Evolutionary conservation across 2,113 vertebrate genomes (phyloP).

Genomic region (Crotalus helleri): DNA sequence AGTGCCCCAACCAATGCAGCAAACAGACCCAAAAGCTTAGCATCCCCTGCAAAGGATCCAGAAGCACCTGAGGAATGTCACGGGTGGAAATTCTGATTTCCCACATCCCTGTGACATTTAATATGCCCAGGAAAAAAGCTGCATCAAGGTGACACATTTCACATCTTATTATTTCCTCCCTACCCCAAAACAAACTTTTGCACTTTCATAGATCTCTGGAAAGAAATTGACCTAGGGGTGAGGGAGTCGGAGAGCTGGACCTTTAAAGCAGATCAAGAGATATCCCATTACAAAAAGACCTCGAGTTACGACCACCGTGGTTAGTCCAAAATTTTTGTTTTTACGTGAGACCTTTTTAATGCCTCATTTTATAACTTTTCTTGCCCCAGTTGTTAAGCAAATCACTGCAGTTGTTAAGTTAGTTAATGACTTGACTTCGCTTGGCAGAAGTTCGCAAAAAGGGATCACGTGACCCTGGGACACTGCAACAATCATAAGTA

Average conservation of each 20-base stretch:
- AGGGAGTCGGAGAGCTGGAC: neutral
- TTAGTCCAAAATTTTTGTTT: no score
- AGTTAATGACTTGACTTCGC: no score
- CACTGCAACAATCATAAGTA: no score
- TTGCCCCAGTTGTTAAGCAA: no score
- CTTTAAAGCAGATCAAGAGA: neutral
- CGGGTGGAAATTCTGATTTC: neutral
- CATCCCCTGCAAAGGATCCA: neutral
- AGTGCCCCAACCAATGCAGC: no score
- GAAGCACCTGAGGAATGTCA: slow-evolving; percentile 25
- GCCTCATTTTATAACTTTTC: no score
- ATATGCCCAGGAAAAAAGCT: neutral
- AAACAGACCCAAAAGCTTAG: neutral
- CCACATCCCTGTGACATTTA: neutral
- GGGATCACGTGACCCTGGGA: no score
- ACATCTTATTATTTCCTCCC: neutral
- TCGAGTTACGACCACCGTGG: no score
- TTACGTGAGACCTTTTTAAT: no score
- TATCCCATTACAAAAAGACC: neutral
- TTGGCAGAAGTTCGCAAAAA: no score
- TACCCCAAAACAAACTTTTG: neutral
- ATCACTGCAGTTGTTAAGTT: no score
- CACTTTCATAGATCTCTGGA: neutral
- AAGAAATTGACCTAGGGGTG: neutral
- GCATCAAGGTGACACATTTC: slow-evolving; percentile 24